phyloP scores from a whole-genome alignment of 2,797 vertebrate genomes.

The Gymnothorax javanicus region DNA sequence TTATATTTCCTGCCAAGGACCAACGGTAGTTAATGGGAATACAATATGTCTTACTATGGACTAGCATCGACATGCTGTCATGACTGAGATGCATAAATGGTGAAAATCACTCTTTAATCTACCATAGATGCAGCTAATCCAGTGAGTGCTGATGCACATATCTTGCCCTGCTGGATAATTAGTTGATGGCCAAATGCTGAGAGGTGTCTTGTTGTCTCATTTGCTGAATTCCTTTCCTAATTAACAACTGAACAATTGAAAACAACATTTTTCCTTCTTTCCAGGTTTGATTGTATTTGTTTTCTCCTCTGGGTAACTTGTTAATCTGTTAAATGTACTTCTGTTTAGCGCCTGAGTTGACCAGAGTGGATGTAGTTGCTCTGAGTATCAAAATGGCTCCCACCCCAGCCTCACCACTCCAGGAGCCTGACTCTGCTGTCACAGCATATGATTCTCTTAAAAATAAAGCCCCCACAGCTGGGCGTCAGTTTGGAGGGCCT shows the following conservation, averaged over 20 bases:
- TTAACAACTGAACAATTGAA: constrained; percentile 31
- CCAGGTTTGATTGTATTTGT: constrained; percentile 47
- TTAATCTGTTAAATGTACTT: constrained; percentile 62
- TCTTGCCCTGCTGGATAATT: constrained; percentile 14
- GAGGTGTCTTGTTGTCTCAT: neutral
- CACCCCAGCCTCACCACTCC: constrained; percentile 49
- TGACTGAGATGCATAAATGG: constrained; percentile 50
- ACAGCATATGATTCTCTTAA: constrained; percentile 36
- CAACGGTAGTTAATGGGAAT: neutral
- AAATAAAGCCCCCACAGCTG: constrained; percentile 40
- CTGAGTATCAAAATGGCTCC: constrained; percentile 60
- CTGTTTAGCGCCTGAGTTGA: constrained; percentile 68
- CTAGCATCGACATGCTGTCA: neutral
- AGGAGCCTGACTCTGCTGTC: constrained; percentile 37
- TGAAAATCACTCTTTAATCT: neutral
- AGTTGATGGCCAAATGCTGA: constrained; percentile 1
- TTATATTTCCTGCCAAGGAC: neutral
- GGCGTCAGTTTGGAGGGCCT: constrained; percentile 41
- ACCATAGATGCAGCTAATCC: neutral
- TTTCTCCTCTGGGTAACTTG: constrained; percentile 44
- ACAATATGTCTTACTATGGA: no score
- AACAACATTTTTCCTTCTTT: constrained; percentile 37
- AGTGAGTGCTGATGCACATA: neutral
- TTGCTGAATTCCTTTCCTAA: constrained; percentile 12
- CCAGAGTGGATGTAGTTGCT: constrained; percentile 57